phyloP scores from a whole-genome alignment of 1,140 invertebrate species.

The Pogonus chalceus region DNA sequence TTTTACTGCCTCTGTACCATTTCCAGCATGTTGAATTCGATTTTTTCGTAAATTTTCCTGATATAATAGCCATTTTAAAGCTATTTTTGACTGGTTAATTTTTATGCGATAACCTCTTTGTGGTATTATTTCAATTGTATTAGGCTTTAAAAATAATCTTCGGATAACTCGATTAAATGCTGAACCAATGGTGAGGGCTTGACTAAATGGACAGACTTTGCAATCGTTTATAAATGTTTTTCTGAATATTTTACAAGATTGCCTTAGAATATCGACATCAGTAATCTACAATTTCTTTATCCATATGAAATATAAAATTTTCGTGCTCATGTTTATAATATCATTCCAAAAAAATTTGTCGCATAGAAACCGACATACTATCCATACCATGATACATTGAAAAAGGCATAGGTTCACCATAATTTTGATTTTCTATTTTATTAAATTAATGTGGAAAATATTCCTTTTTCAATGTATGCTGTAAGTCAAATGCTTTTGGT shows the following conservation, averaged over 20 bases:
- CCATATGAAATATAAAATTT: slow-evolving; percentile 16
- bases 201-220: not conserved
- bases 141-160: not conserved
- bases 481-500: slow-evolving; percentile 16
- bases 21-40: not conserved
- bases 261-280: not conserved
- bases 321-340: slow-evolving; percentile 13
- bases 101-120: not conserved
- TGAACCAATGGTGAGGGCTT: not conserved
- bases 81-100: not conserved
- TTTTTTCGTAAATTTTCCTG: not conserved
- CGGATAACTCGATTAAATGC: not conserved
- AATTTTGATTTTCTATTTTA: slow-evolving; percentile 15
- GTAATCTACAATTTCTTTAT: slow-evolving; percentile 17
- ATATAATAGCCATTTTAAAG: not conserved
- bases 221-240: not conserved
- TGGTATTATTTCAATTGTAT: not conserved
- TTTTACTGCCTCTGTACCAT: not conserved
- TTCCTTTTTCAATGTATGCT: slow-evolving; percentile 13
- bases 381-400: slow-evolving; percentile 15
- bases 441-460: slow-evolving; percentile 23
- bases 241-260: not conserved
- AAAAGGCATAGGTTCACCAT: slow-evolving; percentile 16
- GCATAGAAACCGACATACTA: slow-evolving; percentile 8
- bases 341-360: slow-evolving; percentile 16